Percentiles rank a stretch among this genome's conserved stretches.
phyloP scores from a whole-genome alignment of 2,113 vertebrate species.

The Fulica atra region DNA sequence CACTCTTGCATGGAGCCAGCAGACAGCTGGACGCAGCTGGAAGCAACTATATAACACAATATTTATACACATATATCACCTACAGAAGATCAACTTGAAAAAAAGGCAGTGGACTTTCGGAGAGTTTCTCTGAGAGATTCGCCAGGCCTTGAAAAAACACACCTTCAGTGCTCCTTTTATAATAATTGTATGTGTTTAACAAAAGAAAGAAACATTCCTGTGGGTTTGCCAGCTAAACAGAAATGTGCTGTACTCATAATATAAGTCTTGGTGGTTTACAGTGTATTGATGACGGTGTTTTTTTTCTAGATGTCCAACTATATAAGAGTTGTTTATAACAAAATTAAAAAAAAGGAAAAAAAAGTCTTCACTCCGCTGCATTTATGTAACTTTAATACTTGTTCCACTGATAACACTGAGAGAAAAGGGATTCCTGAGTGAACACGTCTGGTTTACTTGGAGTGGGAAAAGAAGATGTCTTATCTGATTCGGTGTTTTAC shows the following conservation, averaged over 20 bases:
- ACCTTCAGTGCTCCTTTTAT: neutral
- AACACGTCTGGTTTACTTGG: neutral
- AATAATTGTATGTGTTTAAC: neutral
- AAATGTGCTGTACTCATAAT: neutral
- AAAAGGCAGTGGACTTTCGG: neutral
- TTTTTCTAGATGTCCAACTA: neutral
- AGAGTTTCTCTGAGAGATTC: neutral
- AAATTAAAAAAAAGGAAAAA: neutral
- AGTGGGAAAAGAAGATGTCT: neutral
- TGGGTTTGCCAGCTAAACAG: accelerated
- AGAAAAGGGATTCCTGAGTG: neutral
- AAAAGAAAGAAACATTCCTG: neutral
- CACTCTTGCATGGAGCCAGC: neutral
- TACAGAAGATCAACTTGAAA: neutral
- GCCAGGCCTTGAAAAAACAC: neutral
- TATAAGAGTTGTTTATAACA: neutral
- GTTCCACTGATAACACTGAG: neutral
- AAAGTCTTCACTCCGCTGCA: neutral
- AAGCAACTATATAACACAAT: neutral
- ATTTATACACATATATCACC: neutral
- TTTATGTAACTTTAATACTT: neutral
- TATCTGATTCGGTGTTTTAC: neutral
- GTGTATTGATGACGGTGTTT: neutral
- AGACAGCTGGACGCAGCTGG: neutral
- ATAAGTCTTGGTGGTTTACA: neutral